These are phyloP conservation scores for Parnassius mnemosyne DNA, from an alignment of 2,888 invertebrate species.

Conservation along the genomic window DNA sequence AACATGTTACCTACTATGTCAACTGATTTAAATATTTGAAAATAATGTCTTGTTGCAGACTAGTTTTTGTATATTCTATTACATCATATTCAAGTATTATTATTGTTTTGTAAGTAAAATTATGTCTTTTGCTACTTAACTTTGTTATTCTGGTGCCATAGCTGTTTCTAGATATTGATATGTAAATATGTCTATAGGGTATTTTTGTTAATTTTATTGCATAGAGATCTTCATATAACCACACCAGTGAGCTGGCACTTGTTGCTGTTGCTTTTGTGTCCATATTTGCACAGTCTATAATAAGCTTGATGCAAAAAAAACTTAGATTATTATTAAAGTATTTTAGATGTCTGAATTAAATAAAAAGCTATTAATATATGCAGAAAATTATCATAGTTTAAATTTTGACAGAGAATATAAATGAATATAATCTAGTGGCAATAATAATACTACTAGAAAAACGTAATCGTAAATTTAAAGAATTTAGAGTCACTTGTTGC, in stretches of 20 bases:
- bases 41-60: slow-evolving; percentile 53
- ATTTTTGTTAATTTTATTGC: slow-evolving; percentile 22
- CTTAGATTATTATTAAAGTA: slow-evolving; percentile 14
- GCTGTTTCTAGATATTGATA: slow-evolving; percentile 19
- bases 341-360: slow-evolving; percentile 12
- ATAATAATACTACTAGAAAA: slow-evolving; percentile 21
- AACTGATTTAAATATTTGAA: slow-evolving; percentile 25
- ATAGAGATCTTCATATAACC: slow-evolving; percentile 6
- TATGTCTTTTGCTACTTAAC: slow-evolving; percentile 24
- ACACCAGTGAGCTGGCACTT: slow-evolving; percentile 16
- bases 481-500: slow-evolving; percentile 16
- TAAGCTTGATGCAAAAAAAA: slow-evolving; percentile 17
- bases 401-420: slow-evolving; percentile 17
- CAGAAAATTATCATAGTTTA: slow-evolving; percentile 2
- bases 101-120: slow-evolving; percentile 7
- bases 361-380: slow-evolving; percentile 10
- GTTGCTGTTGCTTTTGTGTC: slow-evolving; percentile 13
- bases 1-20: slow-evolving; percentile 6
- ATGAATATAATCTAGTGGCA: slow-evolving; percentile 16
- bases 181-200: slow-evolving; percentile 23
- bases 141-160: slow-evolving; percentile 26
- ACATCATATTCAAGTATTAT: slow-evolving; percentile 3
- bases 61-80: slow-evolving; percentile 3
- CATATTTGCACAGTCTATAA: slow-evolving; percentile 18
- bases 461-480: slow-evolving; percentile 18